Conservation (phyloP, 2,113 vertebrate species). For the Diadophis punctatus region DNA sequence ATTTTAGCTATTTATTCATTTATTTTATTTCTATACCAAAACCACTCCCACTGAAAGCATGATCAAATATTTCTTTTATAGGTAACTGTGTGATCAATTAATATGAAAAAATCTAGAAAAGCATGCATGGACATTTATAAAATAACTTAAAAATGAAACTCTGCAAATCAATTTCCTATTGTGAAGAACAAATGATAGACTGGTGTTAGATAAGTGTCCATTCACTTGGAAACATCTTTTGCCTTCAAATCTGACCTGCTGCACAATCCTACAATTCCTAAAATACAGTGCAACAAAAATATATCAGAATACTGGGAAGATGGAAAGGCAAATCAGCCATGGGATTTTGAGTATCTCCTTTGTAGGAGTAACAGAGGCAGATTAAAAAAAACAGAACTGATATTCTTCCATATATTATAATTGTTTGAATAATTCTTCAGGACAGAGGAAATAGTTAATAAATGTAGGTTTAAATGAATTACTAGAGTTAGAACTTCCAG, state of each 20-base stretch:
- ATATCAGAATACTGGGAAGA: neutral
- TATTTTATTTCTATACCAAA: neutral
- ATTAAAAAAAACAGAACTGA: neutral
- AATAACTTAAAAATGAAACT: neutral
- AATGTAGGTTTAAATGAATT: constrained; percentile 46
- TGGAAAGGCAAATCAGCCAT: neutral
- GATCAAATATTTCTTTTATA: neutral
- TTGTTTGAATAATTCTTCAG: neutral
- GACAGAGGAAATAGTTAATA: neutral
- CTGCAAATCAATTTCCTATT: neutral
- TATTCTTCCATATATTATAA: neutral
- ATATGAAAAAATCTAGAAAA: neutral
- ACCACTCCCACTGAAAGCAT: neutral
- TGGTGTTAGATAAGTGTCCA: neutral
- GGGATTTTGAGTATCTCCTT: neutral
- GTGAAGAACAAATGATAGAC: neutral
- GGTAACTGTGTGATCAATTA: neutral
- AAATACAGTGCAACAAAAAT: neutral
- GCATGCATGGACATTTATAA: neutral
- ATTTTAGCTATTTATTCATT: neutral
- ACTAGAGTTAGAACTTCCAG: constrained; percentile 96
- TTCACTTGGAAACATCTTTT: neutral
- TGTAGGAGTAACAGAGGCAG: neutral
- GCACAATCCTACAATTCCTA: neutral
- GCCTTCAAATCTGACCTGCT: neutral